Evolutionary conservation across 30 jellyfish, hydroid and myxozoan genomes (phyloP).

Genomic region (Pseudorhiza aurosa): DNA sequence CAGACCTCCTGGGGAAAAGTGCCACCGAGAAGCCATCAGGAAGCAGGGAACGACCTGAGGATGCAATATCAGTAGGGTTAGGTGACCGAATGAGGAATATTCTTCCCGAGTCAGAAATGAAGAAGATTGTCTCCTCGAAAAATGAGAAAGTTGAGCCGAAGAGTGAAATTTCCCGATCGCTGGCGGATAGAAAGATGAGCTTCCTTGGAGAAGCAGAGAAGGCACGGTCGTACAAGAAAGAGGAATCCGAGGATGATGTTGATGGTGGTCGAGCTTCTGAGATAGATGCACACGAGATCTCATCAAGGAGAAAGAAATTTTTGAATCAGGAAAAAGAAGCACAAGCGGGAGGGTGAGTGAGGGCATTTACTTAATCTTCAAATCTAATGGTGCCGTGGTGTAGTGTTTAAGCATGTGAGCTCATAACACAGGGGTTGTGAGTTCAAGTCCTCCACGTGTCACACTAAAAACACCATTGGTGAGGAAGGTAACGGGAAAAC

Average conservation of each 20-base stretch:
- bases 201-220: conserved; percentile 73
- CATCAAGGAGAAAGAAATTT: conserved; percentile 77
- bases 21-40: not conserved
- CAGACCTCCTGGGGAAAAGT: conserved; percentile 39
- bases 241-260: conserved; percentile 39
- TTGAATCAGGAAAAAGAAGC: conserved; percentile 75
- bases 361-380: too few relatives aligned
- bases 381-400: too few relatives aligned
- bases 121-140: conserved; percentile 3
- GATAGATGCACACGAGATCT: conserved; percentile 76
- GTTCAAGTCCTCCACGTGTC: too few relatives aligned
- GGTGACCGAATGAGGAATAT: conserved; percentile 55
- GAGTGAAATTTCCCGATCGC: conserved; percentile 45
- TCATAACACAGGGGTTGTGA: too few relatives aligned
- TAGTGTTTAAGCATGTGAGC: too few relatives aligned
- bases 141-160: conserved; percentile 36
- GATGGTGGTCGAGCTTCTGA: conserved; percentile 46
- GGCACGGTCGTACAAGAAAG: conserved; percentile 46
- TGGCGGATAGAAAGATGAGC: conserved; percentile 77
- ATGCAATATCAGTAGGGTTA: conserved; percentile 39
- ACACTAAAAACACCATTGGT: too few relatives aligned
- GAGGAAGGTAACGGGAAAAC: too few relatives aligned
- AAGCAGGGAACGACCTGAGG: conserved; percentile 52
- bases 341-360: not conserved
- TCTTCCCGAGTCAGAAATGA: conserved; percentile 16